Evolutionary conservation across 2,113 vertebrate genomes (phyloP).

Genomic region (Candoia aspera): DNA sequence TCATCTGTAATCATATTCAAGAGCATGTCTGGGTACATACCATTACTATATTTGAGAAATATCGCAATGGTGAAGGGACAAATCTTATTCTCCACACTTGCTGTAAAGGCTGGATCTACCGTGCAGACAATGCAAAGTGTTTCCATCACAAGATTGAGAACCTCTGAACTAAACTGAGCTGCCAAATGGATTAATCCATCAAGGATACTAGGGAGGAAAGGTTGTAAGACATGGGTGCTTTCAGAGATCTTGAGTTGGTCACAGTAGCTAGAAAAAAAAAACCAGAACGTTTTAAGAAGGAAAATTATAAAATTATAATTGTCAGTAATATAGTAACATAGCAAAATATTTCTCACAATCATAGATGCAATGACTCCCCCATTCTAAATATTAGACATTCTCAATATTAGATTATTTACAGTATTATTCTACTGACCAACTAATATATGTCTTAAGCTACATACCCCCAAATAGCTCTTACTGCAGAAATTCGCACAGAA

Average conservation of each 20-base stretch:
- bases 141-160: slow-evolving; percentile 98
- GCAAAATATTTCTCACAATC: background rate
- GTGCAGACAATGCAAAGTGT: slow-evolving; percentile 96
- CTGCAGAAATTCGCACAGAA: slow-evolving; percentile 94
- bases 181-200: slow-evolving; percentile 94
- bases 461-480: slow-evolving; percentile 98
- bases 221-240: slow-evolving; percentile 91
- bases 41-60: slow-evolving; percentile 97
- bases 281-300: background rate
- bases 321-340: background rate
- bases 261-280: slow-evolving; percentile 83
- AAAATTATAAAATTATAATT: background rate
- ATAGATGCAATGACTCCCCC: background rate
- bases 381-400: background rate
- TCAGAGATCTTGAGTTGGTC: slow-evolving; percentile 96
- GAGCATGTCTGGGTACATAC: slow-evolving; percentile 65
- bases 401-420: background rate
- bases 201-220: slow-evolving; percentile 94
- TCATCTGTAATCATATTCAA: background rate
- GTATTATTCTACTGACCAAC: background rate
- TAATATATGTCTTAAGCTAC: slow-evolving; percentile 31
- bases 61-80: slow-evolving; percentile 98
- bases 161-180: slow-evolving; percentile 95
- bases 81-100: slow-evolving; percentile 93
- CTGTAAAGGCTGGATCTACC: slow-evolving; percentile 90